Conservation (phyloP, 2,888 invertebrate genomes). For the Xestia sexstrigata region DNA sequence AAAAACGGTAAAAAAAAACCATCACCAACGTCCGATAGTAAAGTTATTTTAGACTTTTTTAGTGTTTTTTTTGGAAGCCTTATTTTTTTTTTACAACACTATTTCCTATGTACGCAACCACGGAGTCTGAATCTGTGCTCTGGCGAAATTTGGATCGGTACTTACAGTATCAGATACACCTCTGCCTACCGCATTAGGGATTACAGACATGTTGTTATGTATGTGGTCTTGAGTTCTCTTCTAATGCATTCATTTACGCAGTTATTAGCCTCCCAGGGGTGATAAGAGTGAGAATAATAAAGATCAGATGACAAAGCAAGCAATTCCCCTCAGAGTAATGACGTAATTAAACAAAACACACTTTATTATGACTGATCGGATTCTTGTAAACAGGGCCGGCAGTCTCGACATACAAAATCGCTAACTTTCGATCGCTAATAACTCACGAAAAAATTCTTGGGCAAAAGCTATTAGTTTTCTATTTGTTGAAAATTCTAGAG, state of each 20-base stretch:
- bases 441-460: too few species aligned
- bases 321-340: conserved; percentile 36
- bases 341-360: conserved; percentile 35
- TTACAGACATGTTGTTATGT: not conserved
- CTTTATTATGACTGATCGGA: conserved; percentile 39
- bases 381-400: conserved; percentile 5
- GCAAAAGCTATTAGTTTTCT: too few species aligned
- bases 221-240: not conserved
- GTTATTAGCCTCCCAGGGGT: not conserved
- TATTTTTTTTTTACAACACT: too few species aligned
- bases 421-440: too few species aligned
- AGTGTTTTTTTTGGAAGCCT: too few species aligned
- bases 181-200: not conserved
- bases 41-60: too few species aligned
- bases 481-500: too few species aligned
- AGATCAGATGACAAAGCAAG: conserved; percentile 33
- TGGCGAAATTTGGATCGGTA: not conserved
- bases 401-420: too few species aligned
- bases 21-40: too few species aligned
- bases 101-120: too few species aligned
- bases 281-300: conserved; percentile 13
- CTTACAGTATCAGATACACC: not conserved
- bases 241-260: conserved; percentile 8
- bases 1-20: too few species aligned
- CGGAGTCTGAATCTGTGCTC: too few species aligned